Conservation (phyloP, 2,888 invertebrate species). For the Cryptocheilus praepositus region DNA sequence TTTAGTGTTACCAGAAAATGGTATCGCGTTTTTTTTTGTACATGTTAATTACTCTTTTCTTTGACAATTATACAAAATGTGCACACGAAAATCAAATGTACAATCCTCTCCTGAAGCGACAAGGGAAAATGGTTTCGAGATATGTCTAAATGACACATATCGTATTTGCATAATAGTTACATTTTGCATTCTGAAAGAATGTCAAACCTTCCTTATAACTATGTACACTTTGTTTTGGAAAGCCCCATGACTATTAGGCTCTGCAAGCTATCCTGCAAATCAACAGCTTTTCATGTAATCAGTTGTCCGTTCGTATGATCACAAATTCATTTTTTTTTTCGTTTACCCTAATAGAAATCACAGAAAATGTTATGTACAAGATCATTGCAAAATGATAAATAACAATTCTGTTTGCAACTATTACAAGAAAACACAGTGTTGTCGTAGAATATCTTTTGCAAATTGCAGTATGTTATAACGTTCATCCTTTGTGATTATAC, state of each 20-base stretch:
- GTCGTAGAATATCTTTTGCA: background rate
- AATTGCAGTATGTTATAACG: too few relatives aligned
- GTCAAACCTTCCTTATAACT: constrained; percentile 8
- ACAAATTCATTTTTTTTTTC: constrained; percentile 5
- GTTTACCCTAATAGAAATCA: constrained; percentile 20
- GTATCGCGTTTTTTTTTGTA: constrained; percentile 19
- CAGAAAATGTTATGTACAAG: constrained; percentile 17
- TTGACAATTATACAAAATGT: constrained; percentile 17
- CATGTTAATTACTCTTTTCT: constrained; percentile 3
- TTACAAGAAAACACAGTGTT: too few relatives aligned
- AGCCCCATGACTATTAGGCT: constrained; percentile 12
- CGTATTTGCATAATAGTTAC: constrained; percentile 9
- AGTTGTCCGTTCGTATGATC: background rate
- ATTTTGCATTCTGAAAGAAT: constrained; percentile 4
- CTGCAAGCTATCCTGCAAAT: constrained; percentile 13
- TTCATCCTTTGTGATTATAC: constrained; percentile 14
- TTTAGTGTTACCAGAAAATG: constrained; percentile 24
- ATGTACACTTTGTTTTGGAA: constrained; percentile 16
- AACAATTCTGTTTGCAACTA: background rate
- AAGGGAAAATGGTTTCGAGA: background rate
- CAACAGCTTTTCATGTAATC: constrained; percentile 6
- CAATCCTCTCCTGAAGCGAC: constrained; percentile 9
- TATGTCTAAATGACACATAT: constrained; percentile 4
- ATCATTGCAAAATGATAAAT: background rate
- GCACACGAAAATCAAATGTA: background rate